phyloP scores from a whole-genome alignment of 2,113 vertebrate genomes.

The Silurus glanis region DNA sequence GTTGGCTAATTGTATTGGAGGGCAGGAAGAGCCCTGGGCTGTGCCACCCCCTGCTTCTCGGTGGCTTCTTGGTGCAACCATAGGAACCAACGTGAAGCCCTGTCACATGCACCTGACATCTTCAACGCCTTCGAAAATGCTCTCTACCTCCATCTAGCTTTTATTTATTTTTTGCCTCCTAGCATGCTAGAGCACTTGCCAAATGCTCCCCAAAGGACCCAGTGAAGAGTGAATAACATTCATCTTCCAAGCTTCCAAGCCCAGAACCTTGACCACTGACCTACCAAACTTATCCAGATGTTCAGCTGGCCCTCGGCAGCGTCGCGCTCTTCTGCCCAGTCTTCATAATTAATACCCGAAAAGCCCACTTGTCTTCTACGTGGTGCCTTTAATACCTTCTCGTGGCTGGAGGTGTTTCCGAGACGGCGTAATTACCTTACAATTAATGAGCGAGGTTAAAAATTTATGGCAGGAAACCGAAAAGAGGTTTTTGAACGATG shows the following conservation, averaged over 20 bases:
- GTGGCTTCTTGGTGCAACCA: constrained; percentile 47
- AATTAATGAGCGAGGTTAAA: constrained; percentile 76
- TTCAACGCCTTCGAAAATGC: neutral
- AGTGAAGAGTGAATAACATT: neutral
- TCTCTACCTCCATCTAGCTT: neutral
- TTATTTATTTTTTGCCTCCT: neutral
- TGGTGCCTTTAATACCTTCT: constrained; percentile 74
- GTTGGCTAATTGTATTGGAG: constrained; percentile 57
- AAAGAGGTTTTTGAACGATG: constrained; percentile 54
- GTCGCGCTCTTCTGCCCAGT: constrained; percentile 58
- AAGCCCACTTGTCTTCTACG: constrained; percentile 63
- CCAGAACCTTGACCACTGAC: neutral
- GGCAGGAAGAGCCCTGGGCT: constrained; percentile 47
- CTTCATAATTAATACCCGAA: constrained; percentile 75
- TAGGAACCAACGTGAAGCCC: constrained; percentile 48
- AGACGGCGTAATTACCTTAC: constrained; percentile 80
- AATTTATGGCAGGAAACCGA: constrained; percentile 75
- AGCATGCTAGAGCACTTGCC: neutral
- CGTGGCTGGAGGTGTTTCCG: constrained; percentile 74
- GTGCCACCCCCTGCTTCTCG: constrained; percentile 25
- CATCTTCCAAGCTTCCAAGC: neutral
- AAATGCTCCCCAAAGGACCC: neutral
- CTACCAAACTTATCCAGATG: neutral
- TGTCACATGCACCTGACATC: constrained; percentile 55
- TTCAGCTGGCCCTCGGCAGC: constrained; percentile 26